Percentiles rank a stretch among this genome's conserved stretches.
These are phyloP conservation scores for Nanorana parkeri DNA, from an alignment of 2,113 vertebrate genomes.

Conservation along the genomic window DNA sequence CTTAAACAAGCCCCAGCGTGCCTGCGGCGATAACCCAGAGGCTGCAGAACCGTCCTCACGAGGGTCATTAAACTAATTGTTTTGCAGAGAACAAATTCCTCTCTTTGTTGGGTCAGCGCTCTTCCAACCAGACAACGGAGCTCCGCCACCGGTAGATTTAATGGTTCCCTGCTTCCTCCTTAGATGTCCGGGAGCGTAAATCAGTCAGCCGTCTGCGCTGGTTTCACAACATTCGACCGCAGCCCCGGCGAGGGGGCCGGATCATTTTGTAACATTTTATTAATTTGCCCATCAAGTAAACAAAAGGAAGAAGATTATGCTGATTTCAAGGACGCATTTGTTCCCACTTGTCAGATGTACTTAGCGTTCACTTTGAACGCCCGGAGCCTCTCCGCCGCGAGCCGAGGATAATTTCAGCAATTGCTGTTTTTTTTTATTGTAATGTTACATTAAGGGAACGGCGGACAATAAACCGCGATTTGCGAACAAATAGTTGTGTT, in stretches of 20 bases:
- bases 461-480: background rate
- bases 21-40: too few relatives aligned
- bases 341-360: conserved; percentile 24
- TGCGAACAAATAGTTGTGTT: conserved; percentile 5
- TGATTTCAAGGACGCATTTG: conserved; percentile 44
- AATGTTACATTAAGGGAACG: conserved; percentile 12
- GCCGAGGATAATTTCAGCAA: conserved; percentile 11
- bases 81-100: background rate
- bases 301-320: conserved; percentile 60
- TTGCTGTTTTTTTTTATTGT: conserved; percentile 6
- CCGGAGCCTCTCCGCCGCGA: conserved; percentile 5
- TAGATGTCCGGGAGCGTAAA: background rate
- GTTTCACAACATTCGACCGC: conserved; percentile 63
- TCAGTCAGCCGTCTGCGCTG: background rate
- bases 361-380: conserved; percentile 4
- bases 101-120: background rate
- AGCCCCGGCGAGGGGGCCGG: conserved; percentile 64
- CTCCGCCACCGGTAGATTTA: background rate
- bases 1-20: too few relatives aligned
- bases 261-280: conserved; percentile 65
- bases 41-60: too few relatives aligned
- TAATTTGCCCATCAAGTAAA: conserved; percentile 66
- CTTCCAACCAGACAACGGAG: background rate
- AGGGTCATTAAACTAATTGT: too few relatives aligned
- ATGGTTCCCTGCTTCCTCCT: conserved; percentile 5